Evolutionary conservation across 1,140 invertebrate species (phyloP).

Genomic region (Euura lappo): DNA sequence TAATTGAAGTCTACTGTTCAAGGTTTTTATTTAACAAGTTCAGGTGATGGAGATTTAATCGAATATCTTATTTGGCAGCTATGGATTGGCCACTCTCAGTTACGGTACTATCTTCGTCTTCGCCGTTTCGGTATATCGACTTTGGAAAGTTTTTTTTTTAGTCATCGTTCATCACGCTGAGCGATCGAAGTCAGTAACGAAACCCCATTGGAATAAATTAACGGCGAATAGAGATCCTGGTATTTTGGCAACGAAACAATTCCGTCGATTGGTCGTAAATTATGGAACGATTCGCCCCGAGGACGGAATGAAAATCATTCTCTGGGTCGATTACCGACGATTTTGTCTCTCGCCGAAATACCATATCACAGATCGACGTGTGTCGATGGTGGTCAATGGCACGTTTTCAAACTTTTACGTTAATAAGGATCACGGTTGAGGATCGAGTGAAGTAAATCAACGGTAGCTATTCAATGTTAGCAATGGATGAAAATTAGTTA

Average conservation of each 20-base stretch:
- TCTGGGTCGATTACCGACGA: not conserved
- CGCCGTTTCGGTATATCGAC: conserved; percentile 18
- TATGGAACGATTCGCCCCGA: not conserved
- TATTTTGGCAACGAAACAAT: not conserved
- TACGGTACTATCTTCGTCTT: conserved; percentile 38
- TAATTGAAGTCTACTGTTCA: conserved; percentile 13
- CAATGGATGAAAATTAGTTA: conserved; percentile 10
- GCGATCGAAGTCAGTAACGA: not conserved
- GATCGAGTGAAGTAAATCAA: not conserved
- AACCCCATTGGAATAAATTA: not conserved
- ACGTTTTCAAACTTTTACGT: not conserved
- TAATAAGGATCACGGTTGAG: not conserved
- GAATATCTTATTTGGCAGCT: conserved; percentile 35
- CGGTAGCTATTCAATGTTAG: conserved; percentile 25
- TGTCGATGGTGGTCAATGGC: not conserved
- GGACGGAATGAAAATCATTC: not conserved
- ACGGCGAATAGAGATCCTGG: conserved; percentile 2
- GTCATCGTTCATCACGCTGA: conserved; percentile 14
- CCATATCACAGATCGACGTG: not conserved
- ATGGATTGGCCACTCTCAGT: conserved; percentile 31
- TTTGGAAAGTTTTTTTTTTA: conserved; percentile 29
- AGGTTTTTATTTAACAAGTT: conserved; percentile 26
- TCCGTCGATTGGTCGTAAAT: not conserved
- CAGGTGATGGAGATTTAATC: conserved; percentile 22
- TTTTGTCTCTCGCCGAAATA: not conserved